Conservation (phyloP, 2,888 invertebrate genomes). For the Camponotus fellah region DNA sequence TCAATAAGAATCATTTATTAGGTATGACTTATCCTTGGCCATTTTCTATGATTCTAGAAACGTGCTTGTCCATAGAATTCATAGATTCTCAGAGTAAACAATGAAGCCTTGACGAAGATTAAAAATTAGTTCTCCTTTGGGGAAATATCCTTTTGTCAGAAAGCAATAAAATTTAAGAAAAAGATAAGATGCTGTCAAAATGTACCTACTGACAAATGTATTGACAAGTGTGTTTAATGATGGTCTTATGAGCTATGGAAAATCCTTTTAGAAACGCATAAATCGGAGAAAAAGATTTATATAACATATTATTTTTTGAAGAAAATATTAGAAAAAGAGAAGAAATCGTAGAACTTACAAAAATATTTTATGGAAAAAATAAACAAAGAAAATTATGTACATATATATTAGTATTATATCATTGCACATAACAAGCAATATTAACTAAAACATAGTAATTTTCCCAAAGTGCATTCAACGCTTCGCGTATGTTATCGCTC, state of each 20-base stretch:
- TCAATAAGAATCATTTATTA: constrained; percentile 58
- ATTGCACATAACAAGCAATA: neutral
- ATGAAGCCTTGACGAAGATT: constrained; percentile 73
- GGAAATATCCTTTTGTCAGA: constrained; percentile 66
- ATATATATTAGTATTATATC: neutral
- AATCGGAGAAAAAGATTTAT: constrained; percentile 20
- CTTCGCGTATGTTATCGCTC: neutral
- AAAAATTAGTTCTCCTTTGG: constrained; percentile 58
- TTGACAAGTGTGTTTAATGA: constrained; percentile 46
- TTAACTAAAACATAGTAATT: constrained; percentile 16
- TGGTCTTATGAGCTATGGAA: constrained; percentile 38
- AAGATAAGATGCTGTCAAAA: constrained; percentile 66
- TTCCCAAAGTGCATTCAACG: neutral
- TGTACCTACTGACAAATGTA: constrained; percentile 36
- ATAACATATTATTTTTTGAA: neutral
- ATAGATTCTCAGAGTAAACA: constrained; percentile 66
- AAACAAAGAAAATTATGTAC: neutral
- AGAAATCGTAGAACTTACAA: neutral
- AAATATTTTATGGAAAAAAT: neutral
- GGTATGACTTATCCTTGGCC: constrained; percentile 59
- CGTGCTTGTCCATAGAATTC: constrained; percentile 56
- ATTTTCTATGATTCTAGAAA: constrained; percentile 58
- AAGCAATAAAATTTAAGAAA: constrained; percentile 64
- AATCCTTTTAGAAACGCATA: neutral
- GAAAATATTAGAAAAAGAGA: neutral